phyloP scores from a whole-genome alignment of 1,140 invertebrate species.

The Drosophila azteca region DNA sequence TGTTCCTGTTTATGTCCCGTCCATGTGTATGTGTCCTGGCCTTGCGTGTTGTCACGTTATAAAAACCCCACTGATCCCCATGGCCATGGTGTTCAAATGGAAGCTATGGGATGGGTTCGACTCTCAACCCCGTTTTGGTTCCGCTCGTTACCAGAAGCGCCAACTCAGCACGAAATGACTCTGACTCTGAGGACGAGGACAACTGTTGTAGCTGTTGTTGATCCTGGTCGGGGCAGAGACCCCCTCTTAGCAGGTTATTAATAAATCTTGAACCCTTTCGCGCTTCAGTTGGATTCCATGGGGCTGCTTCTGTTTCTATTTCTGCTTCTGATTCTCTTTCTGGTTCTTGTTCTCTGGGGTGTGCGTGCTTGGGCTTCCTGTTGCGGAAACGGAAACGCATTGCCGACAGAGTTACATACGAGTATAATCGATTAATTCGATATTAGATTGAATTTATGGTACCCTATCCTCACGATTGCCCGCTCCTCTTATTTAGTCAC shows the following conservation, averaged over 20 bases:
- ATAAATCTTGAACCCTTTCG: conserved; percentile 83
- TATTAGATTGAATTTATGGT: conserved; percentile 83
- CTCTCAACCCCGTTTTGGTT: conserved; percentile 52
- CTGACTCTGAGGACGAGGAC: conserved; percentile 23
- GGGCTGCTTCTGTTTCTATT: conserved; percentile 7
- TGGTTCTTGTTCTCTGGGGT: conserved; percentile 33
- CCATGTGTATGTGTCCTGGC: conserved; percentile 30
- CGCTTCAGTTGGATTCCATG: conserved; percentile 2
- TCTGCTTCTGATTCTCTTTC: conserved; percentile 12
- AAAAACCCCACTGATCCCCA: conserved; percentile 75
- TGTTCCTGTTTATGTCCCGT: conserved; percentile 44
- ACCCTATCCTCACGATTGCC: conserved; percentile 6
- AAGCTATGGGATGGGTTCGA: neutral
- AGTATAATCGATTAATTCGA: conserved; percentile 83
- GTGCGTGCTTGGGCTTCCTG: conserved; percentile 65
- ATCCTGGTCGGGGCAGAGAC: conserved; percentile 24
- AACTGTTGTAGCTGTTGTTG: conserved; percentile 37
- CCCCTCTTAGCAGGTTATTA: conserved; percentile 57
- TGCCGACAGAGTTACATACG: conserved; percentile 72
- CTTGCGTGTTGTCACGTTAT: conserved; percentile 83
- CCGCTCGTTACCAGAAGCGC: conserved; percentile 79
- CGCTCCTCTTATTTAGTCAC: conserved; percentile 28
- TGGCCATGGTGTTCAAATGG: neutral
- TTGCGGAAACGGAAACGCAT: conserved; percentile 83
- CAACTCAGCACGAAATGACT: conserved; percentile 55